phyloP scores from a whole-genome alignment of 2,797 vertebrate genomes.

The Leptodactylus fallax region DNA sequence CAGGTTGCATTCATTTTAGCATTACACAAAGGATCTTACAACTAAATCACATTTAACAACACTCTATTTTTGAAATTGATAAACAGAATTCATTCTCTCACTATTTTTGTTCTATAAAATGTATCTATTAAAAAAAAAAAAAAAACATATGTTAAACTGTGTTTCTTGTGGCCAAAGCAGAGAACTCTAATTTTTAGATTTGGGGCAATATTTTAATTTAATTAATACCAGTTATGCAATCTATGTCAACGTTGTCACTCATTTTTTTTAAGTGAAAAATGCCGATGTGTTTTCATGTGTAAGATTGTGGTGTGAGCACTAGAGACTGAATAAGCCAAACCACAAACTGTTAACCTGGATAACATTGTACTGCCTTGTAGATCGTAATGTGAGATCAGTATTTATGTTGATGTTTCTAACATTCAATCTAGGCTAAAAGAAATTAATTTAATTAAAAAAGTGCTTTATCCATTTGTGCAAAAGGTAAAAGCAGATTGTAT shows the following conservation, averaged over 20 bases:
- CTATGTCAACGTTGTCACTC: constrained; percentile 70
- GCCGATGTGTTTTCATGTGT: constrained; percentile 76
- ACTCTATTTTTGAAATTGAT: constrained; percentile 44
- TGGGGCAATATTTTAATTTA: constrained; percentile 74
- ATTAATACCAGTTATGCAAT: constrained; percentile 67
- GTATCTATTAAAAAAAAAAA: constrained; percentile 65
- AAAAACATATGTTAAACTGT: constrained; percentile 68
- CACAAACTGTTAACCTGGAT: constrained; percentile 81
- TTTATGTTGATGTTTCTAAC: constrained; percentile 95
- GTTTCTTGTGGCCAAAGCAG: constrained; percentile 74
- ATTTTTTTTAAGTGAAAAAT: constrained; percentile 66
- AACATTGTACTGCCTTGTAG: constrained; percentile 96
- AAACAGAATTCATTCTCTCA: constrained; percentile 48
- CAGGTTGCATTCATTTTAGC: constrained; percentile 63
- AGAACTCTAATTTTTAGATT: constrained; percentile 63
- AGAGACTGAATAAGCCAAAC: constrained; percentile 75
- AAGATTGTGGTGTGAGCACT: constrained; percentile 74
- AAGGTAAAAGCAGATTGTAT: constrained; percentile 88
- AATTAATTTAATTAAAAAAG: constrained; percentile 84
- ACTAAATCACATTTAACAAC: constrained; percentile 37
- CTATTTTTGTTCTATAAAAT: constrained; percentile 68
- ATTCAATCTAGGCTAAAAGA: constrained; percentile 89
- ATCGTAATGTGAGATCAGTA: constrained; percentile 92
- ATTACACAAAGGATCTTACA: constrained; percentile 15
- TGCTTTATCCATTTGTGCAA: constrained; percentile 90